Evolutionary conservation across 2,113 vertebrate genomes (phyloP), one percentile per base, ranked within the genome.

Genomic region (Tragulus kanchil): DNA sequence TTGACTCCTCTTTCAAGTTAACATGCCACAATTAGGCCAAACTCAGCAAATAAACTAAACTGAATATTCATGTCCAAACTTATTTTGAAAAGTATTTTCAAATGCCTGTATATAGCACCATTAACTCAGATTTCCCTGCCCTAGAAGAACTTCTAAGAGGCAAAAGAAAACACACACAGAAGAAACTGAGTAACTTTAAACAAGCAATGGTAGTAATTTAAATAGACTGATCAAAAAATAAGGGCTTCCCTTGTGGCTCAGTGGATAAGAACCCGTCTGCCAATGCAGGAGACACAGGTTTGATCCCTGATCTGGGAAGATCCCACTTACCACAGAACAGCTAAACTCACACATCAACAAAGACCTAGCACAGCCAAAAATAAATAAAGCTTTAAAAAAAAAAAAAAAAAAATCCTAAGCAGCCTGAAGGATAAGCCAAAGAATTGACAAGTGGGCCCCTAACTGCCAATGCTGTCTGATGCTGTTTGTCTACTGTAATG

Each of bases 71-170:
- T 90, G 62, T 52, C 21, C 42, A 85, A 93, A 88, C 15, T 48
- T 79, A 89, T 8, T 42, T 89, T 62, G 4, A 78, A 45, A 16
- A 85, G 0, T 77, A 56, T 62, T 62, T 93, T 45, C 77, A 93
- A 96, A 89, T 82, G 13, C 4, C 25, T 78, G 11, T 45, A 48
- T 45, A 48, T 90, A 87, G 52, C 3, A 91, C 11, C 42, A 79
- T 58, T 87, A 82, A 45, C 67, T 93, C 25, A 65, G 15, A 96
- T 45, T 71, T 64, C 82, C 83, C 93, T 97, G 90, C 85, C 65
- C 82, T 85, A 52, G 15, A 84, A 26, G 81, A 93, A 88, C 85
- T 96, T 95, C 92, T 85, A 97, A 89, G 54, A 85, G 26, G 5
- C 28, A 45, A 90, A 75, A 61, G 17, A 58, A 69, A 65, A 26